These are phyloP conservation scores for Abramis brama DNA, from an alignment of 2,113 vertebrate genomes.

Conservation along the genomic window DNA sequence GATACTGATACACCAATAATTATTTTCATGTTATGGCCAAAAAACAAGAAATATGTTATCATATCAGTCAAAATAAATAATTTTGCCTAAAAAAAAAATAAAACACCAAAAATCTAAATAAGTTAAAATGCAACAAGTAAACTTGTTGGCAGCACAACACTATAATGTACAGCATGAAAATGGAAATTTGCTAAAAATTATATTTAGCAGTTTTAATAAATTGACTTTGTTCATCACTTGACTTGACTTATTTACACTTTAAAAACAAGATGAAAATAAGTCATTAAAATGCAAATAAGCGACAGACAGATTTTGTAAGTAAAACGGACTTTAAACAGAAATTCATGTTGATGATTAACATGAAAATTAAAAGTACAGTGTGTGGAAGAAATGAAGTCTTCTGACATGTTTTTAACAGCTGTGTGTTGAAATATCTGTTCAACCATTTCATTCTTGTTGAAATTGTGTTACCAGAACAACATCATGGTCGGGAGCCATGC, in stretches of 20 bases:
- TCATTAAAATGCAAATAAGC: no score
- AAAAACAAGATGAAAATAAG: no score
- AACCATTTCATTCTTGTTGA: neutral
- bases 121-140: neutral
- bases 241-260: no score
- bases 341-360: neutral
- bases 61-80: no score
- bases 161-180: neutral
- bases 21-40: neutral
- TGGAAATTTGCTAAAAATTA: neutral
- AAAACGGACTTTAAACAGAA: neutral
- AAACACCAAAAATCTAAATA: neutral
- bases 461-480: constrained; percentile 19
- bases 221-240: no score
- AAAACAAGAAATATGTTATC: no score
- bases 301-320: neutral
- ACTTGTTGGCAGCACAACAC: neutral
- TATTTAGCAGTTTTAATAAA: neutral
- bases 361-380: neutral
- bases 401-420: constrained; percentile 3
- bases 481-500: neutral
- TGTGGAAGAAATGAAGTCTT: neutral
- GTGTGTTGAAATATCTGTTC: neutral
- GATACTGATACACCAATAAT: no score
- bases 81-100: neutral